Evolutionary conservation across 2,113 vertebrate genomes (phyloP), one percentile per base, ranked within the genome.

Genomic region (Heptranchias perlo): DNA sequence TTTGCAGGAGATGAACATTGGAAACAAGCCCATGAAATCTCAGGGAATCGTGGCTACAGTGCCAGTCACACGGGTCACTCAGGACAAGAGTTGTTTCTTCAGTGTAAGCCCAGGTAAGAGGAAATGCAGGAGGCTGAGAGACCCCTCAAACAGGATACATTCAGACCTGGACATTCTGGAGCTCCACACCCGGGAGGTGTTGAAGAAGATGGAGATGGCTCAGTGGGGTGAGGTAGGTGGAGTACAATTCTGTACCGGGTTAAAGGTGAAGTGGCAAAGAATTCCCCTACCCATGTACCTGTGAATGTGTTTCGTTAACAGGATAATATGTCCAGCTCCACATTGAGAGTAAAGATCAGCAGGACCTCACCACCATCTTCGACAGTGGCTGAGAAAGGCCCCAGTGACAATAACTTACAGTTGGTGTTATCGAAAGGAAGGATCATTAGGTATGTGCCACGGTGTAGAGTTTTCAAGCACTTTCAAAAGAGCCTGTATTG

Each of bases 81-180:
- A 98, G 96, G 99, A 99, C 97, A 97, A 97, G 96, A 62, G 96
- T 96, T 98, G 97, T n/a, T 97, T 98, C 39, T 98, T 98, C 96
- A 95, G 44, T 73, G 28, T 95, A 35, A 95, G 47, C 65, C 98
- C 98, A 96, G 98, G 98, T 47, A 98, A 98, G 93, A 96, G 98
- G 95, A 98, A 98, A 8, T 98, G 98, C 97, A 97, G 99, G 96
- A 98, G 98, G 96, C 98, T 99, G 96, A 97, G 98, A 96, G 99
- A 99, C 96, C 98, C 99, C 92, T 97, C 95, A 5, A 98, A 98
- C 96, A 99, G 98, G 97, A 96, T 98, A 94, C 98, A 99, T 96
- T 98, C 99, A 44, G 99, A 99, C 96, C 97, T 99, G 96, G 99
- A 99, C 97, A 98, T 99, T 97, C 97, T 99, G 82, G 99, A 99